Evolutionary conservation across 2,888 invertebrate species (phyloP).

Genomic region (Xanthia icteritia): DNA sequence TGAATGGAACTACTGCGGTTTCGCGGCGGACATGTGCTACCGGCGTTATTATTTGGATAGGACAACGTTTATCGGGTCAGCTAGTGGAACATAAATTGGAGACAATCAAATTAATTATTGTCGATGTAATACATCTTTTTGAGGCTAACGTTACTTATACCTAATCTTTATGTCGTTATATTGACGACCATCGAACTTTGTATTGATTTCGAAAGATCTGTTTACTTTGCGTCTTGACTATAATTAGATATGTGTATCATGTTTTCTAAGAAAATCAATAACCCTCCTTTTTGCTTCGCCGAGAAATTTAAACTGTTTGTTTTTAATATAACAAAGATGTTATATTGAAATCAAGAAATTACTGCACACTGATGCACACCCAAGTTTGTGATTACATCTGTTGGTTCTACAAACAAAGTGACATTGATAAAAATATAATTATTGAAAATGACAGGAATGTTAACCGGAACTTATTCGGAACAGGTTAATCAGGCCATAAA

Average conservation of each 20-base stretch:
- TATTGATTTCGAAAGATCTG: neutral
- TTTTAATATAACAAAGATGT: no score
- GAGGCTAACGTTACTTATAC: neutral
- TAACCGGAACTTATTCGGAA: neutral
- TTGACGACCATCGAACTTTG: neutral
- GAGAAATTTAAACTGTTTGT: no score
- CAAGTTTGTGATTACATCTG: neutral
- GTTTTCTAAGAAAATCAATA: no score
- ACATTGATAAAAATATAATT: neutral
- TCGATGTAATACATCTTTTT: neutral
- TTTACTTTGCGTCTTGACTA: no score
- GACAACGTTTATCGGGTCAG: no score
- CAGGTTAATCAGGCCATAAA: neutral
- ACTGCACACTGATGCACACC: no score
- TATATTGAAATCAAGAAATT: no score
- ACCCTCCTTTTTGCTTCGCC: no score
- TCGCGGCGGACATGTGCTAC: no score
- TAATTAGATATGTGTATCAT: no score
- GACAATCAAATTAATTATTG: neutral
- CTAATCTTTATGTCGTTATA: neutral
- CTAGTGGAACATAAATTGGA: neutral
- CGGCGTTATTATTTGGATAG: no score
- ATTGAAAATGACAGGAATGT: neutral
- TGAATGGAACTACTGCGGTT: no score
- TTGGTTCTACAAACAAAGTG: neutral